Evolutionary conservation across 2,113 vertebrate species (phyloP).

Genomic region (Acanthisitta chloris): DNA sequence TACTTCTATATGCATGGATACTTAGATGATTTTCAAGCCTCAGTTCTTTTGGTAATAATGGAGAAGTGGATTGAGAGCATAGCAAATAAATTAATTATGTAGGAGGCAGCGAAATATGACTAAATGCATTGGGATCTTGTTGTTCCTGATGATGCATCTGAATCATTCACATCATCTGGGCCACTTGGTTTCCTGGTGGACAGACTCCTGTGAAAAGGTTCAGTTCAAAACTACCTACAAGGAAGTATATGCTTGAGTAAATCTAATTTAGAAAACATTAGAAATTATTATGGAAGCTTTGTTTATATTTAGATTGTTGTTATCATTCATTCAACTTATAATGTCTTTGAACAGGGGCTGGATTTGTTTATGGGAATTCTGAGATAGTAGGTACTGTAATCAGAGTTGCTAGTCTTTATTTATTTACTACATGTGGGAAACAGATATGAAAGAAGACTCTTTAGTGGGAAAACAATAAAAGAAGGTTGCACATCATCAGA

Average conservation of each 20-base stretch:
- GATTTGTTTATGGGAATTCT: background rate
- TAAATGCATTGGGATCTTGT: slow-evolving; percentile 11
- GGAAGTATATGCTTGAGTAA: background rate
- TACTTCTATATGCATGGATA: background rate
- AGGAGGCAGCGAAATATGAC: slow-evolving; percentile 37
- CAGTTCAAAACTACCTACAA: background rate
- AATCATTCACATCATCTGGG: slow-evolving; percentile 7
- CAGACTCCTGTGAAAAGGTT: background rate
- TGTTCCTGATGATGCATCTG: slow-evolving; percentile 18
- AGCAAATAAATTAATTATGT: slow-evolving; percentile 46
- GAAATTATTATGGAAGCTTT: background rate
- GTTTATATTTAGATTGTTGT: background rate
- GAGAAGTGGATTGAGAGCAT: background rate
- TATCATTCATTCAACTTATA: background rate
- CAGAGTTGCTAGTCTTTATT: background rate
- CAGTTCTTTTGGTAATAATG: background rate
- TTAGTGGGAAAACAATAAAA: background rate
- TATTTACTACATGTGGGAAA: background rate
- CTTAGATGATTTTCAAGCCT: background rate
- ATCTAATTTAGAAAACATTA: background rate
- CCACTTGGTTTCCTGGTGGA: background rate
- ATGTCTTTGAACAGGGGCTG: background rate
- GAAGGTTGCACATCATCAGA: background rate
- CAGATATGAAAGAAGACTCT: background rate
- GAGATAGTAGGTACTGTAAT: background rate